A percentile compares a stretch with the other conserved stretches of the same genome.
Evolutionary conservation across 2,888 invertebrate species (phyloP).

Genomic region (Pyrrhosoma nymphula): DNA sequence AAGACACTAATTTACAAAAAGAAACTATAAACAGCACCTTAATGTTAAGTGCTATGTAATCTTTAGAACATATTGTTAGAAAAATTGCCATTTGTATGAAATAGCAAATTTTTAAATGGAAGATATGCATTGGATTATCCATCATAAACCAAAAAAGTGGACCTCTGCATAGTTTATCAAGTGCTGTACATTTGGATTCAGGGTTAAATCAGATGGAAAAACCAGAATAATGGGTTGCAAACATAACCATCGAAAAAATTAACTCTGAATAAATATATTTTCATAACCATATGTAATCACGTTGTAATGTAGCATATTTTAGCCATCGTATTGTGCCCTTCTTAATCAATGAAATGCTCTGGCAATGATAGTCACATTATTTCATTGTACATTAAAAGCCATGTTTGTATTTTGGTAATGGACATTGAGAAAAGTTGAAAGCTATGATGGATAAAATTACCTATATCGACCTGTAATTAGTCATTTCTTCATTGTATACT

Average conservation of each 20-base stretch:
- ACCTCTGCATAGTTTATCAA: not conserved
- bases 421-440: not conserved
- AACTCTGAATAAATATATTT: conserved; percentile 40
- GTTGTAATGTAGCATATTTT: not conserved
- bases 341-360: not conserved
- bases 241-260: not conserved
- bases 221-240: not conserved
- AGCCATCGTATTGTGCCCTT: not conserved
- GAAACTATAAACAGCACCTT: not conserved
- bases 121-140: not conserved
- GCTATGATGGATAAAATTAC: not conserved
- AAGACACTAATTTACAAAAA: not conserved
- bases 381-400: not conserved
- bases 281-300: conserved; percentile 23
- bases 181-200: not conserved
- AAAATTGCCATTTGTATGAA: not conserved
- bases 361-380: not conserved
- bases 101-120: not conserved
- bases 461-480: not conserved
- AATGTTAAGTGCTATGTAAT: conserved; percentile 16
- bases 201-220: conserved; percentile 3
- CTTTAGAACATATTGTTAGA: not conserved
- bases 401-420: conserved; percentile 3
- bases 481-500: not conserved
- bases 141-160: not conserved